Evolutionary conservation across 2,888 invertebrate species (phyloP), one percentile per base, ranked within the genome.

Genomic region (Andrena bicolor): DNA sequence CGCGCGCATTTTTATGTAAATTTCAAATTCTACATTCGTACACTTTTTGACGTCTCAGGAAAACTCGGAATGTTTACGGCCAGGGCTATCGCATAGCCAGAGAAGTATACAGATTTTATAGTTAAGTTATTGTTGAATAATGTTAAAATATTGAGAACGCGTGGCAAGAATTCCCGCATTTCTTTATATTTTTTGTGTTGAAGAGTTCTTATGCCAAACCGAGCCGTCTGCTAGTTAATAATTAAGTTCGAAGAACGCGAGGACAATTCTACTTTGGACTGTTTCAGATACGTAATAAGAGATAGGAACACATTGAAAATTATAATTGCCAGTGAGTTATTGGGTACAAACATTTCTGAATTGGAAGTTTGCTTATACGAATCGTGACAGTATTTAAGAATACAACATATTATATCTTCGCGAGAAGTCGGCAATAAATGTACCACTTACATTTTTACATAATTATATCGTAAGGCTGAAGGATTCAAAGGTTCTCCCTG

Each of bases 311-410:
- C 70, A 70, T 51, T 61, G 49, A 74, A 71, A 79, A 73, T 53
- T 41, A 72, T 70, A 80, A 70, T 79, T 61, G 68, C 53, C 70
- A 20, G 75, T 73, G 60, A 84, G 64, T 75, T 77, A 61, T 56
- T 74, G 65, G 63, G 73, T 83, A 83, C 76, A 84, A 83, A 83
- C 68, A 51, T 77, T 77, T 66, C 28, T 30, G 58, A 69, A 71
- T 69, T 53, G 71, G 49, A 70, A 69, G n/a, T 56, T 41, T 26
- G n/a, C 56, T 69, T 75, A 72, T 48, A 71, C 53, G 28, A 82
- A 76, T 82, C 64, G 49, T 61, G 56, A 56, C 0, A 1, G 60
- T 61, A 56, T 70, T 64, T 82, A 74, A 23, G 26, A 13, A 69
- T 16, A 71, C 68, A 51, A 64, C 16, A 58, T n/a, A 5, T 51